Conservation (phyloP, 2,797 vertebrate species). For the Botia almorhae region DNA sequence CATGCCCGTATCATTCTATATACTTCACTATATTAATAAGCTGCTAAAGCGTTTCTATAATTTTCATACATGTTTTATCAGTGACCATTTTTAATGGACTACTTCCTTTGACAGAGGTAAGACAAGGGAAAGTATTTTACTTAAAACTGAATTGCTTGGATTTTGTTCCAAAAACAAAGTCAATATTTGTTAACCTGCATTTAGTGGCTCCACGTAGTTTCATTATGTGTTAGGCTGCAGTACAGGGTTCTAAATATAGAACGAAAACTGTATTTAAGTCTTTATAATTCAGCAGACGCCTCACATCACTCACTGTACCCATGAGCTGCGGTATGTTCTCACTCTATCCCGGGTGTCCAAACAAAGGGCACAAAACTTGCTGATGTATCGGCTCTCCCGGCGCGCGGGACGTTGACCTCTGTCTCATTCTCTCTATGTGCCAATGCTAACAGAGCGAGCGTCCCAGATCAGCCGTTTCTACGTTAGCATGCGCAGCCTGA, state of each 20-base stretch:
- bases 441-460: slow-evolving; percentile 34
- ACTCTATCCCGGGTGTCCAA: slow-evolving; percentile 34
- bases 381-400: slow-evolving; percentile 39
- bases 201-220: not conserved
- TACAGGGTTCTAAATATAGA: not conserved
- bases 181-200: not conserved
- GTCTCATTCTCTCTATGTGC: slow-evolving; percentile 41
- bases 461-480: slow-evolving; percentile 26
- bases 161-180: not conserved
- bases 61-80: no score
- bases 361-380: slow-evolving; percentile 51
- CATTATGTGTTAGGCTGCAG: not conserved
- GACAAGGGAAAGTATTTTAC: no score
- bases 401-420: slow-evolving; percentile 34
- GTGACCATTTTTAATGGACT: no score
- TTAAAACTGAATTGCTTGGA: no score
- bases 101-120: no score
- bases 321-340: slow-evolving; percentile 25
- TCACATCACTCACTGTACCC: not conserved
- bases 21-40: no score
- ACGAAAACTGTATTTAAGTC: not conserved
- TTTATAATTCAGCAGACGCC: not conserved
- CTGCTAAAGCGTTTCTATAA: no score
- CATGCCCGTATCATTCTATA: no score
- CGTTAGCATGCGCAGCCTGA: slow-evolving; percentile 45